Evolutionary conservation across 92 coral and sea anemone species (phyloP).

Genomic region (Micromussa lordhowensis): DNA sequence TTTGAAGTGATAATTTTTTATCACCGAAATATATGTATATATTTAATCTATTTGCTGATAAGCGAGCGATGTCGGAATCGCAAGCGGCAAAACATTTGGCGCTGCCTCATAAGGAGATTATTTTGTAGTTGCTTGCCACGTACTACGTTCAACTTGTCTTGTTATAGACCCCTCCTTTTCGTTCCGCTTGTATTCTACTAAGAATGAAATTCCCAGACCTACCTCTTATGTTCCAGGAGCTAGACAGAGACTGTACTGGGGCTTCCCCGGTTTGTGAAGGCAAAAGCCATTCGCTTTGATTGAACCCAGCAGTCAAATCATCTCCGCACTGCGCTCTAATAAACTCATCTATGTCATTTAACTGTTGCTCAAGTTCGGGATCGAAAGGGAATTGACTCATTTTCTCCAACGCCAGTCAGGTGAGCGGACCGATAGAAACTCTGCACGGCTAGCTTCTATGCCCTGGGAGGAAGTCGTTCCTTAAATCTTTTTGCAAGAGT

Average conservation of each 20-base stretch:
- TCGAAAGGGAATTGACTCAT: constrained; percentile 51
- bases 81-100: constrained; percentile 4
- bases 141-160: background rate
- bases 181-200: constrained; percentile 25
- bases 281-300: constrained; percentile 54
- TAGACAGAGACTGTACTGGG: constrained; percentile 26
- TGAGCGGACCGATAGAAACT: background rate
- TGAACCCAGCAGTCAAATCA: constrained; percentile 18
- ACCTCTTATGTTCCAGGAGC: constrained; percentile 43
- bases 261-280: constrained; percentile 50
- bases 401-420: constrained; percentile 21
- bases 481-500: constrained; percentile 36
- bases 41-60: background rate
- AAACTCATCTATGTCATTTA: constrained; percentile 56
- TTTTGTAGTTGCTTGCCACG: constrained; percentile 4
- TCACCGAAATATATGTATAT: background rate
- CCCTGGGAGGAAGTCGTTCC: constrained; percentile 60
- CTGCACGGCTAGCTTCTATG: constrained; percentile 18
- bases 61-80: constrained; percentile 1
- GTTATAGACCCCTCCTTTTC: background rate
- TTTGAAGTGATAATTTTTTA: background rate
- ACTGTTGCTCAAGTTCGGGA: constrained; percentile 52
- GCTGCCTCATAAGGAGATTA: constrained; percentile 1
- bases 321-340: constrained; percentile 47
- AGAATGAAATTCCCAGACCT: constrained; percentile 16